Evolutionary conservation across 2,888 invertebrate species (phyloP), one percentile per base, ranked within the genome.

Genomic region (Linnaemya vulpina): DNA sequence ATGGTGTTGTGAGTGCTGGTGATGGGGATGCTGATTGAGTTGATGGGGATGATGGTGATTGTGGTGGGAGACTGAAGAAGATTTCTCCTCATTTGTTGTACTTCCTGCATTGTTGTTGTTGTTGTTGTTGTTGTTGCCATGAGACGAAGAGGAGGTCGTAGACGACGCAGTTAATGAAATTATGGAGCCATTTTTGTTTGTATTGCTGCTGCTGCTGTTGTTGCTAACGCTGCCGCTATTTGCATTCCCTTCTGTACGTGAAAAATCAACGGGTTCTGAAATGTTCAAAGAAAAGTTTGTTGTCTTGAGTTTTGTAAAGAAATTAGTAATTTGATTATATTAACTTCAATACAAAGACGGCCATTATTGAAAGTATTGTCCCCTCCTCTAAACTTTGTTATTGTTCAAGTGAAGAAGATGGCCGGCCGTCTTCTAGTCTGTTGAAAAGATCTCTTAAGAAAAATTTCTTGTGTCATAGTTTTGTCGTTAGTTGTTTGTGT

Each of bases 231-330:
- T 40, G 77, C 82, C 82, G 86, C 76, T 71, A 46, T 88, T 88
- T 86, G 86, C 77, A 30, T 75, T 67, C 71, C 88, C 83, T 20
- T 92, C 92, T 11, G 90, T 89, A 87, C 92, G 91, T 88, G 92
- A 92, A 87, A 92, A 92, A 90, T 92, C 92, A 88, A 92, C 92
- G 87, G 92, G 92, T 88, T 92, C 92, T 92, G 87, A 87, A 86
- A 79, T 46, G 38, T 60, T 58, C 38, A 76, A 75, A 76, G 20
- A 15, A 55, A 67, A 40, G 68, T 70, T 78, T 81, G 20, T 58
- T 76, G 65, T 38, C 46, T 65, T 62, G 51, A 51, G 40, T 68
- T 71, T 58, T 55, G 30, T 38, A 53, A 71, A 70, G 35, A 51
- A 76, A 43, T 20, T 25, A 7, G n/a, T 68, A 68, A 81, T 75